Evolutionary conservation across 1,140 invertebrate genomes (phyloP), one percentile per base, ranked within the genome.

Genomic region (Lordiphosa collinella): DNA sequence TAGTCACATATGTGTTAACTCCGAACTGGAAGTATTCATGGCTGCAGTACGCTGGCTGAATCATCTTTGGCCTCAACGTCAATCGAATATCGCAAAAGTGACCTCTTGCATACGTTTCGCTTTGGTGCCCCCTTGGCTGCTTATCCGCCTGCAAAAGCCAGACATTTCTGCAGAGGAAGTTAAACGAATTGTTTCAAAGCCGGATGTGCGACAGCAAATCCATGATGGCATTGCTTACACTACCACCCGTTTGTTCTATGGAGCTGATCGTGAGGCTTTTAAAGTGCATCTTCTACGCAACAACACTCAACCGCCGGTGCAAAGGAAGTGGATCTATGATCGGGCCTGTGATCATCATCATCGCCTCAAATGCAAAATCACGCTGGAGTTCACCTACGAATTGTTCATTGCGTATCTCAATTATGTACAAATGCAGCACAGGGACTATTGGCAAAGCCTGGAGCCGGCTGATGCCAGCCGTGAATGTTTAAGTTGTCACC

Each of bases 221-320:
- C 64, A 79, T 12, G 56, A 78, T 9, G 74, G 75, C 13, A 69
- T 79, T 38, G 68, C 68, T 2, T 79, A 69, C 14, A 79, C 75
- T 0, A 78, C 64, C 10, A 53, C 68, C 5, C 52, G 75, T 0
- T 36, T 79, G 0, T 79, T 54, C 31, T 79, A 65, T 14, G 68
- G 64, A 14, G 0, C 29, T 11, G 64, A 79, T 61, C 48, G 52
- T 2, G 55, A 69, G 10, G 74, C 44, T 2, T 79, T 79, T 4
- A 47, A 34, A 25, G 25, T 12, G 31, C 53, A 79, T 48, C 38
- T 79, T 11, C 34, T 53, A 5, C 36, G 22, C 3, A 46, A 40
- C 0, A 44, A 37, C 9, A 49, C 43, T 22, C n/a, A 34, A 14
- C 41, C 69, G 4, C 75, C 74, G 0, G 25, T 43, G 37, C 63